phyloP scores from a whole-genome alignment of 1,140 invertebrate genomes.

The Drosophila biarmipes region DNA sequence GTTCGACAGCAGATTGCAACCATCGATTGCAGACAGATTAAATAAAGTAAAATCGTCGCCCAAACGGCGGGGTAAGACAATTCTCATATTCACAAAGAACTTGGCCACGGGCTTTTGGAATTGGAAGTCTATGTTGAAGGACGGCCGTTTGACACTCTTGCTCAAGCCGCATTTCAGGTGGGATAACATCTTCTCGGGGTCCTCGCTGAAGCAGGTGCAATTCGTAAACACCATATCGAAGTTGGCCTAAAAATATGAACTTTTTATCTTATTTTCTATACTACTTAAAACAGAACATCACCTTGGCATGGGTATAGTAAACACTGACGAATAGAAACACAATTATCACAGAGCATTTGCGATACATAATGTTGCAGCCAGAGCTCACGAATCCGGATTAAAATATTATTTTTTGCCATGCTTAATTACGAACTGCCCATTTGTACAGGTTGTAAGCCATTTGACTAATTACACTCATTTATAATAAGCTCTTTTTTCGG shows the following conservation, averaged over 20 bases:
- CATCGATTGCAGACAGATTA: constrained; percentile 56
- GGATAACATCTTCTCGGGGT: constrained; percentile 42
- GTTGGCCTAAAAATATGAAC: constrained; percentile 19
- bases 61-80: constrained; percentile 28
- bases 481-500: constrained; percentile 16
- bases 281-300: not conserved
- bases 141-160: constrained; percentile 43
- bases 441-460: constrained; percentile 19
- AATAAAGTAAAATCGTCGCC: constrained; percentile 41
- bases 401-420: constrained; percentile 19
- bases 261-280: not conserved
- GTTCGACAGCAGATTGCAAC: constrained; percentile 55
- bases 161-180: constrained; percentile 42
- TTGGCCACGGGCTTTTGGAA: constrained; percentile 46
- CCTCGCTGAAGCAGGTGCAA: constrained; percentile 43
- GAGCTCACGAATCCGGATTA: constrained; percentile 19
- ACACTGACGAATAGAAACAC: constrained; percentile 7
- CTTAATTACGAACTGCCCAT: constrained; percentile 26
- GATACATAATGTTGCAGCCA: constrained; percentile 20
- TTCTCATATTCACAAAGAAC: constrained; percentile 51
- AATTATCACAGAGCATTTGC: constrained; percentile 24
- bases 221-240: constrained; percentile 55
- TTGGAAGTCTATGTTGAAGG: constrained; percentile 48
- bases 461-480: constrained; percentile 44
- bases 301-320: constrained; percentile 14